A percentile compares a stretch with the other conserved stretches of the same genome.
These are phyloP conservation scores for Poeciliopsis gracilis DNA, from an alignment of 2,797 vertebrate species.

Conservation along the genomic window DNA sequence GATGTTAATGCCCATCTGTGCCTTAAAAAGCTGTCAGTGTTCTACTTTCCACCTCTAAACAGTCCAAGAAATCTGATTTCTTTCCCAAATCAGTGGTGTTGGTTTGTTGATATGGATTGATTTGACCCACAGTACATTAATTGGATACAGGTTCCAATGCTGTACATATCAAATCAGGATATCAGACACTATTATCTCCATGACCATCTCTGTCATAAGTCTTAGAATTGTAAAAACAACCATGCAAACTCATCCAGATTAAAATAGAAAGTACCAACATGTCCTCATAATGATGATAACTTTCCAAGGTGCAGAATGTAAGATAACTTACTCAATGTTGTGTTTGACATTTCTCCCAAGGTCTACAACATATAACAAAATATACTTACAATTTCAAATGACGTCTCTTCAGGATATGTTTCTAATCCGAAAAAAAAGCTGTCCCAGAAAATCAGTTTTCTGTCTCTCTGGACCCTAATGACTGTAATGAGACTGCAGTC, in stretches of 20 bases:
- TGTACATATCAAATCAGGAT: constrained; percentile 58
- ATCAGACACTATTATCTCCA: constrained; percentile 43
- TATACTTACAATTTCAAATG: constrained; percentile 74
- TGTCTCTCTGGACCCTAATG: constrained; percentile 24
- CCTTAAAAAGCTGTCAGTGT: neutral
- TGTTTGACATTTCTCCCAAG: constrained; percentile 28
- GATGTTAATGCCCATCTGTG: neutral
- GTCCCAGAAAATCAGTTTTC: constrained; percentile 60
- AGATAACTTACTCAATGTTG: neutral
- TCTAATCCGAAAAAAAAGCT: constrained; percentile 25
- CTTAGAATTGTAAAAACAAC: constrained; percentile 25
- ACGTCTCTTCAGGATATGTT: constrained; percentile 43
- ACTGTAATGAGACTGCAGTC: constrained; percentile 32
- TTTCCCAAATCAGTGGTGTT: constrained; percentile 31
- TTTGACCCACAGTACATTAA: constrained; percentile 69
- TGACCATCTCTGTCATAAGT: constrained; percentile 46
- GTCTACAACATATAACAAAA: constrained; percentile 13
- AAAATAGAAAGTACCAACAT: constrained; percentile 27
- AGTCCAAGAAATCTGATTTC: constrained; percentile 31
- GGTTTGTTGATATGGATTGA: constrained; percentile 71
- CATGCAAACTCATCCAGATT: constrained; percentile 13
- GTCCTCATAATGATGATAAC: neutral
- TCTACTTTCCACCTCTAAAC: constrained; percentile 13
- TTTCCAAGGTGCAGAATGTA: neutral
- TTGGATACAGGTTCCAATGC: constrained; percentile 44